Evolutionary conservation across 1,140 invertebrate genomes (phyloP).

Genomic region (Diorhabda elongata): DNA sequence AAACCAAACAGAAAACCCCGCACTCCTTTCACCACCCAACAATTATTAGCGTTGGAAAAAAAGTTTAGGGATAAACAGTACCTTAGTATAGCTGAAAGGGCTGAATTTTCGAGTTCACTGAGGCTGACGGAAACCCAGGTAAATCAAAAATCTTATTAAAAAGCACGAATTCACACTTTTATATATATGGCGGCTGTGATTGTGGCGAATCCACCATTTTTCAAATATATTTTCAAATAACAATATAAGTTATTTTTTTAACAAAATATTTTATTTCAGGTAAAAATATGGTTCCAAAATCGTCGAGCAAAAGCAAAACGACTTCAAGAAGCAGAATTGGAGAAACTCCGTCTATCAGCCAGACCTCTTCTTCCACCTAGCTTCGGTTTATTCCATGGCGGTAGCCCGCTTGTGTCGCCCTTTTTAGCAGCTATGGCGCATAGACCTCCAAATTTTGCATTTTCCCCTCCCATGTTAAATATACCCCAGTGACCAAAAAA

Average conservation of each 20-base stretch:
- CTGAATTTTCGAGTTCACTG: slow-evolving; percentile 91
- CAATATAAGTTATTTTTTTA: slow-evolving; percentile 42
- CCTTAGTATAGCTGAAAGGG: slow-evolving; percentile 91
- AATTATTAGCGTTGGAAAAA: slow-evolving; percentile 88
- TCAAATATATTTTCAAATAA: too few relatives aligned
- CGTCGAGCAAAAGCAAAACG: slow-evolving; percentile 90
- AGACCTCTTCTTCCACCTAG: slow-evolving; percentile 42
- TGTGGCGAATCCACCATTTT: not conserved
- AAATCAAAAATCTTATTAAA: slow-evolving; percentile 30
- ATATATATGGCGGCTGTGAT: not conserved
- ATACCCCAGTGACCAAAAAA: slow-evolving; percentile 37
- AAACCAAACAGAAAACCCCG: slow-evolving; percentile 96
- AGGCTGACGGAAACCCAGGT: slow-evolving; percentile 93
- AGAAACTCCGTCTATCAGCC: slow-evolving; percentile 59
- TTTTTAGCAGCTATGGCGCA: slow-evolving; percentile 46
- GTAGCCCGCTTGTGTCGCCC: slow-evolving; percentile 38
- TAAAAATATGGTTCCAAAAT: slow-evolving; percentile 99
- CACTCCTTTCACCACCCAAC: slow-evolving; percentile 96
- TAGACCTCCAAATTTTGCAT: slow-evolving; percentile 42
- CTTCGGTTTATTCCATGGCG: slow-evolving; percentile 41
- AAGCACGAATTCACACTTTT: not conserved
- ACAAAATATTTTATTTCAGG: slow-evolving; percentile 54
- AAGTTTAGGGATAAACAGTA: slow-evolving; percentile 97
- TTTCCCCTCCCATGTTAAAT: slow-evolving; percentile 34
- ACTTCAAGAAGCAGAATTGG: slow-evolving; percentile 90